Base-by-base conservation (phyloP, 2,888 invertebrate genomes). In the Uropetala carovei region DNA sequence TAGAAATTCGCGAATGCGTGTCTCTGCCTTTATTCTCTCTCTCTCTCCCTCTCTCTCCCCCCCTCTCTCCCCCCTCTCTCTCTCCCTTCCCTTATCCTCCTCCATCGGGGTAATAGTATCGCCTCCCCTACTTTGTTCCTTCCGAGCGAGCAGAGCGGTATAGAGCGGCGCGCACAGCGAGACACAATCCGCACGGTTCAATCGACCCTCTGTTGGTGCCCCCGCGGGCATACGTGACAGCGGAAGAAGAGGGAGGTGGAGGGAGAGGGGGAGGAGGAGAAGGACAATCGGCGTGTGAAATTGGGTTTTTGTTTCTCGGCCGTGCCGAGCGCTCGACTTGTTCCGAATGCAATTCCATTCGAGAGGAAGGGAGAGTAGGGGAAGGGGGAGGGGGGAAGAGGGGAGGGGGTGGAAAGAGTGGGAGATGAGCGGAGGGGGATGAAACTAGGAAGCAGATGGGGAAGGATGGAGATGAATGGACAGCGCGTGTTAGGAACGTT, bases 261-360 rank as follows among this genome's bases (percentile, higher is more conserved):
- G 16, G 18, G 16, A 14, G 30, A 30, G 30, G 13, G 82, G 82
- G 30, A 58, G 58, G 60, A 22, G 59, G 43, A 83, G 60, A 59
- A 86, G 27, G 27, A 18, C 27, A 60, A 86, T 60, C 59, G 86
- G 22, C 60, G 59, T 18, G 86, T 75, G 75, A 75, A 75, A 75
- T 86, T 86, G 59, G 86, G 60, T 86, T 86, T 82, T 86, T 86
- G 86, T 60, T 60, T 22, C 60, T 30, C 30, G 82, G 43, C 14
- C 30, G 82, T 43, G 82, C 43, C 30, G 43, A 82, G 30, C 81
- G 81, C 43, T 16, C 60, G 27, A 30, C 30, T 30, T 59, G 86
- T 59, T 16, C 86, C 30, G 30, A 30, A 86, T 30, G 86, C 30
- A 60, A 60, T 60, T 86, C 60, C 60, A 16, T 14, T 43, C 43